Percentiles rank a stretch among this genome's conserved stretches.
Conservation (phyloP, 2,888 invertebrate species). For the Aethes cnicana region DNA sequence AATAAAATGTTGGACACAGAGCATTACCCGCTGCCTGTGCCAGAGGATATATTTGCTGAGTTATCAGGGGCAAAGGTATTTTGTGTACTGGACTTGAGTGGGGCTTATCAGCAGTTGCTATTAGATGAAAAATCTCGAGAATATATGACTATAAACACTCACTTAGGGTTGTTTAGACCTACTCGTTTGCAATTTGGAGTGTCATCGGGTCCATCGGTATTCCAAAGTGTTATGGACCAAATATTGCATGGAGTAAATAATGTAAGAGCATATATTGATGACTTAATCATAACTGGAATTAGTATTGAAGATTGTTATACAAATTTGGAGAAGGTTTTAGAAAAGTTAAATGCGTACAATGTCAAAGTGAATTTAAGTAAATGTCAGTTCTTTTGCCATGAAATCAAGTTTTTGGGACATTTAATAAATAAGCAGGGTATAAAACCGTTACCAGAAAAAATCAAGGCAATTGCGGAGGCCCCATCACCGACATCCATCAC, state of each 20-base stretch:
- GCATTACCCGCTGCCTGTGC: constrained; percentile 29
- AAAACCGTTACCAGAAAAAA: no score
- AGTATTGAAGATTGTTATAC: no score
- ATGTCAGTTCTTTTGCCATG: no score
- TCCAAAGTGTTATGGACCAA: constrained; percentile 29
- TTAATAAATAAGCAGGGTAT: no score
- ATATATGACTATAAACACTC: constrained; percentile 20
- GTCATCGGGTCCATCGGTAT: constrained; percentile 25
- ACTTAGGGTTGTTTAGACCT: constrained; percentile 16
- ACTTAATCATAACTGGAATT: constrained; percentile 16
- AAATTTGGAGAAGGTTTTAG: no score
- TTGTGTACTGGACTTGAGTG: constrained; percentile 29
- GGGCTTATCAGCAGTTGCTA: constrained; percentile 25
- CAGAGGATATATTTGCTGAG: constrained; percentile 28
- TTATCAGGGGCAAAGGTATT: constrained; percentile 24
- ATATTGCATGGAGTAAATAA: constrained; percentile 21
- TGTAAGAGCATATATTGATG: constrained; percentile 26
- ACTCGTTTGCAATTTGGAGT: constrained; percentile 28
- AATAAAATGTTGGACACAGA: constrained; percentile 27
- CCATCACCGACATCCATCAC: neutral
- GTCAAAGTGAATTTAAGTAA: no score
- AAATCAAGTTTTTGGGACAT: no score
- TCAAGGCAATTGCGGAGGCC: constrained; percentile 8
- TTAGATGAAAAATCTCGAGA: constrained; percentile 20
- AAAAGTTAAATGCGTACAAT: no score